Evolutionary conservation across 2,797 vertebrate species (phyloP), one percentile per base, ranked within the genome.

Genomic region (Cossypha niveicapilla): DNA sequence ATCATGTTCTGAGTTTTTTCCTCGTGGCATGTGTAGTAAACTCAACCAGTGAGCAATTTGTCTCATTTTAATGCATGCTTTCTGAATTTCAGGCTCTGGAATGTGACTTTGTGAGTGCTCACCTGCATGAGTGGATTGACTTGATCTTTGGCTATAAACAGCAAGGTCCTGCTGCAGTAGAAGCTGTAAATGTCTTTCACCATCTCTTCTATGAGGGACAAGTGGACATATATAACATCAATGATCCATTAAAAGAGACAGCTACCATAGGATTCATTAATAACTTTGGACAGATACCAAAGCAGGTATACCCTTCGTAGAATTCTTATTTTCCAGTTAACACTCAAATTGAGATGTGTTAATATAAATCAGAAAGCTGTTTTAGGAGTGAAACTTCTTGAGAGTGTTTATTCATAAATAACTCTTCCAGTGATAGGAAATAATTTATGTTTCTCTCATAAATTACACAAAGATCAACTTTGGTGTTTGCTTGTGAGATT

Each of bases 251-350:
- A 18, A 99, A 99, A 96, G 99, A 99, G 96, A 99, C 99, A 0
- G 99, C 99, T 91, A 99, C 99, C 90, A 99, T 99, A 71, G 99
- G 99, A 86, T 99, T 99, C 97, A 99, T 99, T 96, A 99, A 99
- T 97, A 99, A 99, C 98, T 99, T 99, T 11, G 99, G 99, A 63
- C 99, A 99, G 97, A 99, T 99, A 96, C 99, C 99, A 90, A 99
- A 99, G 97, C 99, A 99, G 99, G 99, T 99, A 97, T 53, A 22
- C 5, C 34, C 18, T 22, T 73, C 0, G 0, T 50, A 37, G 48
- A 41, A 67, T 41, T 80, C 25, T 48, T 63, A 10, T 30, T 86
- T 84, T 53, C 39, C 54, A 61, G 18, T n/a, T 83, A 34, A 23
- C 27, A 13, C 18, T 68, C 7, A 3, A 42, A 54, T 54, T 92